Evolutionary conservation across 2,113 vertebrate genomes (phyloP).

Genomic region (Vireo altiloquus): DNA sequence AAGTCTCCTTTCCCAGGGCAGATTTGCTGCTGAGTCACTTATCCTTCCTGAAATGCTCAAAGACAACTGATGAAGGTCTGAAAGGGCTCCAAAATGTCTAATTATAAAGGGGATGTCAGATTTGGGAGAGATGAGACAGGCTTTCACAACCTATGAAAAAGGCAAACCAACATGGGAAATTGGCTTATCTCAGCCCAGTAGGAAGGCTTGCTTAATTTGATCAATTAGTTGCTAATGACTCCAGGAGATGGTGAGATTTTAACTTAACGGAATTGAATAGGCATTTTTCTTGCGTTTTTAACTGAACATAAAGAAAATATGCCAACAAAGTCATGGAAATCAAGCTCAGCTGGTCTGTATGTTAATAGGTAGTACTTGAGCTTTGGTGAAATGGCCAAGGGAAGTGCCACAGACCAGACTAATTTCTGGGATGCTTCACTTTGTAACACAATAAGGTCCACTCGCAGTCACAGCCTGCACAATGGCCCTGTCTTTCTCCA

Average conservation of each 20-base stretch:
- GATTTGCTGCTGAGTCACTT: neutral
- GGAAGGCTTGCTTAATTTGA: conserved; percentile 30
- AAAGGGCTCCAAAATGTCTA: neutral
- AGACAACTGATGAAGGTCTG: conserved; percentile 15
- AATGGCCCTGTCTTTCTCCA: neutral
- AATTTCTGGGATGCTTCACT: neutral
- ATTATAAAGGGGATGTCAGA: conserved; percentile 33
- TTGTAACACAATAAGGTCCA: neutral
- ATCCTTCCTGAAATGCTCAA: neutral
- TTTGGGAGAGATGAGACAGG: conserved; percentile 27
- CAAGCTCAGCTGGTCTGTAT: neutral
- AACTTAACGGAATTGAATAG: conserved; percentile 31
- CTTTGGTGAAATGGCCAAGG: neutral
- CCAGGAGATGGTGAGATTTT: conserved; percentile 17
- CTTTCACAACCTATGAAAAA: neutral
- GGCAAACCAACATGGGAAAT: conserved; percentile 23
- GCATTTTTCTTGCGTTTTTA: conserved; percentile 22
- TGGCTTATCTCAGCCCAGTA: conserved; percentile 1
- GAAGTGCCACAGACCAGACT: neutral
- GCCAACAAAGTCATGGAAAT: neutral
- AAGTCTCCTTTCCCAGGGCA: neutral
- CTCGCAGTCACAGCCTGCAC: neutral
- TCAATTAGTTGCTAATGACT: conserved; percentile 8
- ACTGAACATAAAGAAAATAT: conserved; percentile 21
- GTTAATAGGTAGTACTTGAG: neutral